Base-by-base conservation (phyloP, 2,797 vertebrate genomes). In the Syngnathus rostellatus region DNA sequence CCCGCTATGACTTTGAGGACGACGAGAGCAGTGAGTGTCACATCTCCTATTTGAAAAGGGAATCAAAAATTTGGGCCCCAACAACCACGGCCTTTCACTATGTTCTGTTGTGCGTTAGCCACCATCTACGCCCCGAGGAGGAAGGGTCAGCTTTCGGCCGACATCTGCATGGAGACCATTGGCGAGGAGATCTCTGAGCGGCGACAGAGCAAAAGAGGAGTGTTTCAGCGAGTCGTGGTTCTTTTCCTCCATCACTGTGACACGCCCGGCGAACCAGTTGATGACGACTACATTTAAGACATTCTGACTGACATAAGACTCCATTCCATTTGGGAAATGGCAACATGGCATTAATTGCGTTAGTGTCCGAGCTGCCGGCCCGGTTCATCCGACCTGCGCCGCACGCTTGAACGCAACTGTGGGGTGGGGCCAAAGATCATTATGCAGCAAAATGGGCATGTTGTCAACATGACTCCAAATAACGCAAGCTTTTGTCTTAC, bases 161-260 rank as follows among this genome's bases (percentile, higher is more conserved):
- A 99, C 81, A 97, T 99, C 84, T 99, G 97, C 81, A 98, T 99
- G 96, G 96, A 99, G 85, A 97, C 95, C 2, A 96, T 99, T 41
- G 96, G 97, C 0, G 97, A 99, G 68, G 97, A 98, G 86, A 99
- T 99, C 84, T 96, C 96, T 0, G 97, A 99, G 80, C 90, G 94
- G 58, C 88, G 97, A 0, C 96, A 99, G 86, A 93, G 93, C 82
- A 92, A 90, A 23, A 88, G 82, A 14, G 96, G 95, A 0, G 94
- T 99, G 6, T 99, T 98, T 81, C 95, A 96, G 77, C 89, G 95
- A 7, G 95, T 98, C 39, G 96, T 97, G 75, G 96, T 97, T 0
- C 91, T 99, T 68, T 99, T 98, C 83, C 96, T 99, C 65, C 97
- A 98, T 85, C 96, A 98, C 83, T 98, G 97, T n/a, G 96, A 99